Evolutionary conservation across 2,113 vertebrate genomes (phyloP).

Genomic region (Nycticorax nycticorax): DNA sequence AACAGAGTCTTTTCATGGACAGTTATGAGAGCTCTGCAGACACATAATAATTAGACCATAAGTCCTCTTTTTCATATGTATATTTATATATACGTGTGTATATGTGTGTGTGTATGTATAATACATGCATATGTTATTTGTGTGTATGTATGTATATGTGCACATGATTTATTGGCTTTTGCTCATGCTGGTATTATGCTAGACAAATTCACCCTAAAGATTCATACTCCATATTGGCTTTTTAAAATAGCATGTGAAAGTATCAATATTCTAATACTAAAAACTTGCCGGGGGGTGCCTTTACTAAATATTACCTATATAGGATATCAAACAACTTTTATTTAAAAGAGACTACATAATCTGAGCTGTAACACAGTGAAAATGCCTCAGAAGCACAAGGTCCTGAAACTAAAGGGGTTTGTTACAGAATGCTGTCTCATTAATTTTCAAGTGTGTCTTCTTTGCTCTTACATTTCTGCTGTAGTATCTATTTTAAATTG

Average conservation of each 20-base stretch:
- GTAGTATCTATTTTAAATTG: neutral
- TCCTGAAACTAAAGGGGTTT: neutral
- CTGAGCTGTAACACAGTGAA: neutral
- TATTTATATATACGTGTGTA: neutral
- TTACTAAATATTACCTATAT: neutral
- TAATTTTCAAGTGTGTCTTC: neutral
- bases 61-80: neutral
- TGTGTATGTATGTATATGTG: neutral
- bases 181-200: neutral
- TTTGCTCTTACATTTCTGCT: neutral
- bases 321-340: neutral
- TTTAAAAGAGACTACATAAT: neutral
- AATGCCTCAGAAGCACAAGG: neutral
- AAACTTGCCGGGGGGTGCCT: neutral
- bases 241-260: neutral
- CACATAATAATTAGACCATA: neutral
- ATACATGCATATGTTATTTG: neutral
- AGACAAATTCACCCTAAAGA: neutral
- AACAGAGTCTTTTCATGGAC: neutral
- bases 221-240: neutral
- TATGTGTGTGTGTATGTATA: neutral
- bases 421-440: neutral
- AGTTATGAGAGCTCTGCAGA: neutral
- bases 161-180: neutral
- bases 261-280: neutral